Conservation (phyloP, 92 coral and sea anemone species). For the Umimayanthus chanpuru region DNA sequence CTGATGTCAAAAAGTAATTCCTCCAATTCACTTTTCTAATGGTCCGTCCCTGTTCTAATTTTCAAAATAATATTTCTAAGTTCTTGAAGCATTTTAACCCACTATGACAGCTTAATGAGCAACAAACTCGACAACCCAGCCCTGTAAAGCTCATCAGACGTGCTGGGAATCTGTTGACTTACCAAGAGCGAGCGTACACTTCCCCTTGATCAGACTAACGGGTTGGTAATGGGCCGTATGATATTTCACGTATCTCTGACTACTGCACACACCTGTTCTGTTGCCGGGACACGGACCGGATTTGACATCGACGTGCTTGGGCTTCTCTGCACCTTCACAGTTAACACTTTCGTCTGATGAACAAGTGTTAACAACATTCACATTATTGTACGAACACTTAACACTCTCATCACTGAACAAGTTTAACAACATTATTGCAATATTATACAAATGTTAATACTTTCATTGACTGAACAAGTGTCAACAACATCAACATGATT, state of each 20-base stretch:
- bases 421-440: too few relatives aligned
- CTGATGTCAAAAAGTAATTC: too few relatives aligned
- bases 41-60: too few relatives aligned
- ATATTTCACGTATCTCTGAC: constrained; percentile 36
- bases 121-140: background rate
- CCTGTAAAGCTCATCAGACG: background rate
- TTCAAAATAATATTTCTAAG: too few relatives aligned
- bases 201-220: constrained; percentile 23
- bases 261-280: constrained; percentile 75
- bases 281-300: constrained; percentile 86
- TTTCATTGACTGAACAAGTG: background rate
- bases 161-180: constrained; percentile 22
- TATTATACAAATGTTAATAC: too few relatives aligned
- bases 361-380: background rate
- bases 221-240: constrained; percentile 30
- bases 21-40: too few relatives aligned
- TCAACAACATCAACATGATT: too few relatives aligned
- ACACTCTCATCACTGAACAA: background rate
- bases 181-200: constrained; percentile 17
- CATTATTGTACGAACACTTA: background rate
- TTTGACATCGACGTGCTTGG: constrained; percentile 69
- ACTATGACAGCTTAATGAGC: background rate
- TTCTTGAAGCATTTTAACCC: background rate
- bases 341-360: constrained; percentile 36
- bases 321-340: constrained; percentile 66